Evolutionary conservation across 2,888 invertebrate genomes (phyloP), one percentile per base, ranked within the genome.

Genomic region (Dynastes tityus): DNA sequence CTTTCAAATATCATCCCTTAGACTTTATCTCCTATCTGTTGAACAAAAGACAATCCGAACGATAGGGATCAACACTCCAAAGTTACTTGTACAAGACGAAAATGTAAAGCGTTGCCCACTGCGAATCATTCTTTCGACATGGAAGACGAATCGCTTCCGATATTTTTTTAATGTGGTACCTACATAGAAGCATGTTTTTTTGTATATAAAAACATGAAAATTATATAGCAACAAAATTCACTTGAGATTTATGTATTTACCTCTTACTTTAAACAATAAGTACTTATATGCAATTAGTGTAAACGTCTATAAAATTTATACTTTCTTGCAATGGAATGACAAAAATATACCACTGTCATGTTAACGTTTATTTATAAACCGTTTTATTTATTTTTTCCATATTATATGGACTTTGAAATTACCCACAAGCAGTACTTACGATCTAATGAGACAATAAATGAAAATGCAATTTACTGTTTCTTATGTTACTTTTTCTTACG

Each of bases 1-100:
- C 76, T 76, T 76, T 55, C 76, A 68, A 67, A 67, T 76, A 76
- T 45, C 76, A 40, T 74, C 73, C 73, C 73, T 74, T 61, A 74
- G 61, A 74, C 73, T 74, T 74, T 74, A 74, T 74, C 73, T 68
- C 49, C 68, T 74, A 74, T 74, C 73, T 74, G 73, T 74, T 74
- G 73, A 74, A 74, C 73, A 74, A 74, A 74, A 74, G 73, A 74
- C 73, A 74, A 74, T 74, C 61, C 73, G 61, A 74, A 74, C 73
- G 73, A 74, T 74, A 74, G 16, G 61, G 61, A 74, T 74, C 73
- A 74, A 74, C 73, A 74, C 73, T 74, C 73, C 45, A 74, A 71
- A 74, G 73, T 74, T 74, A 74, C 61, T 74, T 68, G 29, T 68
- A 29, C 11, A 13, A 37, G 45, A 74, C 45, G 61, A 45, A 74